Evolutionary conservation across 35 echinoderm and acorn worm species (phyloP), one percentile per base, ranked within the genome.

Genomic region (Ptychodera flava): DNA sequence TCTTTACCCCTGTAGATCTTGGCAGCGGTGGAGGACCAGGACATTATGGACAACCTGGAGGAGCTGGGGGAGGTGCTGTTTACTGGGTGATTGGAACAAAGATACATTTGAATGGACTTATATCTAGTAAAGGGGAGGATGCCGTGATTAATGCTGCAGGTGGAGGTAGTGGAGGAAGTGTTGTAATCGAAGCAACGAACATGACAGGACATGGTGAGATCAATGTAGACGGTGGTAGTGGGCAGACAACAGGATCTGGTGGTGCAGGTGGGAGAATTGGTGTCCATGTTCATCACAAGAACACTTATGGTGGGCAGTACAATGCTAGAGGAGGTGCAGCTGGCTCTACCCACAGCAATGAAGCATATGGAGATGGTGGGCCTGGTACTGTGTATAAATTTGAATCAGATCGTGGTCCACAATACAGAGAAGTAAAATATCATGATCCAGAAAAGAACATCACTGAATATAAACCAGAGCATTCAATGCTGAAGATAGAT

Each of bases 361-460:
- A 64, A 64, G 22, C 45, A 22, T 29, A 80, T 45, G 94, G 94
- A 38, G 76, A 97, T 85, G 94, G 94, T 84, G 94, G 91, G 33
- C 91, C 91, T n/a, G 94, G 94, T 0, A 97, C 94, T 0, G 91
- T 97, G 35, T 97, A 97, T 79, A 97, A 97, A 79, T 97, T 88
- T 77, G 94, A 97, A 88, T 97, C 94, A 16, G 31, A 85, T 36
- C 83, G 91, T 76, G 94, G 94, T 37, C 94, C 94, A 77, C 94
- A 97, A 85, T 97, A 97, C 79, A 77, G 94, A 82, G 94, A 97
- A 34, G 53, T 97, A n/a, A 97, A 97, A 88, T 97, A 97, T 33
- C 38, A 36, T 36, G 94, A 92, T 77, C 85, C 92, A n/a, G 85
- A 78, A 0, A 86, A 35, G 33, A 97, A 97, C 32, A 33, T 93